A percentile compares a stretch with the other conserved stretches of the same genome.
Conservation (phyloP, 2,113 vertebrate species). For the Anhinga anhinga region DNA sequence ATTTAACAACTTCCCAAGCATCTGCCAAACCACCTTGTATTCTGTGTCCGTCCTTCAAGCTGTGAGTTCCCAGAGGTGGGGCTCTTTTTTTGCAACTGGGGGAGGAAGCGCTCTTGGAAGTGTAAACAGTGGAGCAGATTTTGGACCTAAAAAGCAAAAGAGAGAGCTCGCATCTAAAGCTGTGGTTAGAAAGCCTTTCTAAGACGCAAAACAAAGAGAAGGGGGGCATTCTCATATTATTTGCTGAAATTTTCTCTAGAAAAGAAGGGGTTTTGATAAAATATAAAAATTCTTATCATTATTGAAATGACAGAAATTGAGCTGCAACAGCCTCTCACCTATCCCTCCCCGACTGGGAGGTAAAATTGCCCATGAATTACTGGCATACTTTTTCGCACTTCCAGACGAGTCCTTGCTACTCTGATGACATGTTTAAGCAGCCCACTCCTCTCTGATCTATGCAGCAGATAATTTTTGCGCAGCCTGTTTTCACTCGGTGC, state of each 20-base stretch:
- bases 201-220: not conserved
- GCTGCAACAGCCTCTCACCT: not conserved
- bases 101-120: not conserved
- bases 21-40: not conserved
- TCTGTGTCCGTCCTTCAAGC: not conserved
- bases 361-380: not conserved
- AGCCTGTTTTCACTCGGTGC: conserved; percentile 33
- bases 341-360: not conserved
- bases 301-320: not conserved
- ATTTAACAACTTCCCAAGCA: not conserved
- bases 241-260: not conserved
- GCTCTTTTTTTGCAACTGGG: not conserved
- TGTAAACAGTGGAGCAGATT: not conserved
- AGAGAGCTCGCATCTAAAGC: not conserved
- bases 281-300: not conserved
- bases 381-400: not conserved
- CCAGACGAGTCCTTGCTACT: not conserved
- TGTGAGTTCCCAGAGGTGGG: not conserved
- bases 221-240: not conserved
- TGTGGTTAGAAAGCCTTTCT: not conserved
- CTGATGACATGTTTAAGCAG: not conserved
- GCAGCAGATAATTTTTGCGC: conserved; percentile 9
- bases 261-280: not conserved
- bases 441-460: not conserved
- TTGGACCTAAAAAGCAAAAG: not conserved